Percentiles rank a stretch among this genome's conserved stretches.
phyloP scores from a whole-genome alignment of 1,140 invertebrate species.

The Musca vetustissima region DNA sequence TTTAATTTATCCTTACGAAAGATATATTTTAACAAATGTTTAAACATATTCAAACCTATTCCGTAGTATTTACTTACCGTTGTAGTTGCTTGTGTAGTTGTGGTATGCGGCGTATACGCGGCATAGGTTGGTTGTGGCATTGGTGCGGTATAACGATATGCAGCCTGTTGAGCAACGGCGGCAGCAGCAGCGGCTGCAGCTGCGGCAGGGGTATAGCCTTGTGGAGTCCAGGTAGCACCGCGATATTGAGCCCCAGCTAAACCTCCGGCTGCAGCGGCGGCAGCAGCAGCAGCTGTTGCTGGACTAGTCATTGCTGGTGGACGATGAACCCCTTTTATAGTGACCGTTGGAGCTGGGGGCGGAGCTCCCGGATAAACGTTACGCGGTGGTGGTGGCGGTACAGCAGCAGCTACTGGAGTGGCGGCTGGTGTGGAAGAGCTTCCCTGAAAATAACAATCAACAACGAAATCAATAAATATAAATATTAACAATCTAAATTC shows the following conservation, averaged over 20 bases:
- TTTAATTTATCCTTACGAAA: too few species aligned
- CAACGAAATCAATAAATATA: constrained; percentile 9
- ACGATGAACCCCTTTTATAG: constrained; percentile 51
- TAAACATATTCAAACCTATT: too few species aligned
- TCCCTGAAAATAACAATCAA: constrained; percentile 46
- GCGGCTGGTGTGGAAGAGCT: constrained; percentile 40
- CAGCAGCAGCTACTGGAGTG: constrained; percentile 32
- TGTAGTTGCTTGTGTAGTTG: constrained; percentile 51
- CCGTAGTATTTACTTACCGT: constrained; percentile 43
- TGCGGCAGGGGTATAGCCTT: constrained; percentile 51
- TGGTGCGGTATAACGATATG: constrained; percentile 54
- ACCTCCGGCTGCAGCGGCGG: constrained; percentile 49
- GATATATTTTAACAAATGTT: too few species aligned
- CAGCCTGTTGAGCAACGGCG: constrained; percentile 48
- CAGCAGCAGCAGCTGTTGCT: constrained; percentile 52
- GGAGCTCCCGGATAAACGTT: constrained; percentile 50
- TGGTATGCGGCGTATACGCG: constrained; percentile 53
- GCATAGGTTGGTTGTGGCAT: constrained; percentile 53
- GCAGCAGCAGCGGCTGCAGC: constrained; percentile 48
- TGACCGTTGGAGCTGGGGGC: constrained; percentile 49
- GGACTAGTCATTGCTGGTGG: constrained; percentile 55
- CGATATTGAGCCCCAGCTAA: constrained; percentile 52
- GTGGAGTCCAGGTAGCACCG: constrained; percentile 54
- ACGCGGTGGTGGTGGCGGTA: constrained; percentile 44
- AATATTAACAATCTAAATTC: too few species aligned